Evolutionary conservation across 2,113 vertebrate genomes (phyloP).

Genomic region (Carlito syrichta): DNA sequence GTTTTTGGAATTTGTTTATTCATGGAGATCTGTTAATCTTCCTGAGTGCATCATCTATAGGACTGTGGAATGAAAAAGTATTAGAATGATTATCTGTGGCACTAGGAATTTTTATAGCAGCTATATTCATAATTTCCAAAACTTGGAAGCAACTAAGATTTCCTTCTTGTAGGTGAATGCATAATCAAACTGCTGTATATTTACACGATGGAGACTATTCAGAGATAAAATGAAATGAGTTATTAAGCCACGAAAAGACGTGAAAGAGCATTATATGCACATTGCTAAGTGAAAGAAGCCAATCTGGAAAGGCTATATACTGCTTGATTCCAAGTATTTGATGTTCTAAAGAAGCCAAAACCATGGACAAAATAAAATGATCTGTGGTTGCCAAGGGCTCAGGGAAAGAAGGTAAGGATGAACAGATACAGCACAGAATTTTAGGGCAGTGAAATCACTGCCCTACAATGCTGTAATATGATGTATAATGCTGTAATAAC

Average conservation of each 20-base stretch:
- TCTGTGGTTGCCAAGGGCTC: accelerated
- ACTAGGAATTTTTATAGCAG: neutral
- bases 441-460: neutral
- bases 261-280: neutral
- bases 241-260: neutral
- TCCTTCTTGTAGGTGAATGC: neutral
- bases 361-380: neutral
- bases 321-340: neutral
- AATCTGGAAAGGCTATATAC: neutral
- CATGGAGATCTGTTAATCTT: neutral
- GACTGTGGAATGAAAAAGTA: neutral
- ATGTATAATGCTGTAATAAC: neutral
- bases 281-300: neutral
- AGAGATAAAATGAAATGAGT: neutral
- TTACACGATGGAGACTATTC: neutral
- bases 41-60: neutral
- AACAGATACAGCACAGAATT: neutral
- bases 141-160: neutral
- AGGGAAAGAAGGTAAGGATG: neutral
- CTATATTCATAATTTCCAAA: neutral
- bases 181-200: neutral
- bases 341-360: neutral
- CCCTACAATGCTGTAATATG: neutral
- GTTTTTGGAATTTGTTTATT: neutral
- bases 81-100: neutral